A percentile compares a stretch with the other conserved stretches of the same genome.
phyloP scores from a whole-genome alignment of 2,113 vertebrate species.

The Perognathus longimembris region DNA sequence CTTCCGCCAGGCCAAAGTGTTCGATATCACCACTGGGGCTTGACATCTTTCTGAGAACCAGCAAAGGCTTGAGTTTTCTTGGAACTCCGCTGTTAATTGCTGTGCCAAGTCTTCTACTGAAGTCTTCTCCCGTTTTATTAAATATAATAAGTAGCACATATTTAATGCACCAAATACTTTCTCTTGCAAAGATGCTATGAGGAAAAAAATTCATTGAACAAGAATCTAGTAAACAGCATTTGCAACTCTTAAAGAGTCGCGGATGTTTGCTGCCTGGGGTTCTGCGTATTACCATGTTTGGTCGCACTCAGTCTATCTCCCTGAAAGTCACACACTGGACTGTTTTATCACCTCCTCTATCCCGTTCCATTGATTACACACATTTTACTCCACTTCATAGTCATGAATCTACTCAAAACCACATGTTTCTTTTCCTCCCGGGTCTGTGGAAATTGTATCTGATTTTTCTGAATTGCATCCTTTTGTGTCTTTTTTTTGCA shows the following conservation, averaged over 20 bases:
- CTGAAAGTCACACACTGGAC: background rate
- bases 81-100: background rate
- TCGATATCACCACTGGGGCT: background rate
- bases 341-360: background rate
- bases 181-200: background rate
- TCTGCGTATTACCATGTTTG: background rate
- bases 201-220: background rate
- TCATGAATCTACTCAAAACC: background rate
- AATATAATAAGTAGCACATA: background rate
- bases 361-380: background rate
- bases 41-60: background rate
- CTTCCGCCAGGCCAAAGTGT: rapidly evolving
- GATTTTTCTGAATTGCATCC: background rate
- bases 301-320: rapidly evolving
- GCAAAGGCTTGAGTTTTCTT: background rate
- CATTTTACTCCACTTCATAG: background rate
- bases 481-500: background rate
- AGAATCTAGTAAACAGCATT: background rate
- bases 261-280: background rate
- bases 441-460: background rate
- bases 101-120: background rate
- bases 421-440: background rate
- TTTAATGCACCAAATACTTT: background rate
- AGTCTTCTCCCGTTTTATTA: background rate
- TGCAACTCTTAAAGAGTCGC: too few species aligned